Evolutionary conservation across 2,888 invertebrate species (phyloP), one percentile per base, ranked within the genome.

Genomic region (Morinoia aosen): DNA sequence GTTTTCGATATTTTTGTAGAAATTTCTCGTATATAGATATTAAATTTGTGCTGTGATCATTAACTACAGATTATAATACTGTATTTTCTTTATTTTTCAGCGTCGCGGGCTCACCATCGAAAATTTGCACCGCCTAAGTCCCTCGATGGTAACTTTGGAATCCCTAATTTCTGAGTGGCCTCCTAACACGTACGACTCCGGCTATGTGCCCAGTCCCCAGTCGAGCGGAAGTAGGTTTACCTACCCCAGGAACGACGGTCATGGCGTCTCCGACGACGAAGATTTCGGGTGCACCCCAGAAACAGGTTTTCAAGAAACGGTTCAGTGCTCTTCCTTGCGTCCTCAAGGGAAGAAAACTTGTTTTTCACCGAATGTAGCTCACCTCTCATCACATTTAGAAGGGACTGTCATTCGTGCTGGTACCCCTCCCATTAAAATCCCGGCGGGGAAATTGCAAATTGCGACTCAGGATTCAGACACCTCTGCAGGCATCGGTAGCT

Each of bases 151-250:
- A 12, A 95, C 95, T 39, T 64, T 95, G 19, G 61, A 95, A 39
- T 95, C 95, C 33, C 95, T 95, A 10, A 64, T 58, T 11, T 61
- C 61, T 11, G 61, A 95, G 48, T 95, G 95, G 95, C 95, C 95
- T 61, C 64, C 95, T n/a, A 95, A 95, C 64, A 95, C 95, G 16
- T 61, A 40, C 61, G 95, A 95, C 64, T 95, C 95, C 2, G 95
- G 95, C 8, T 95, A 95, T 48, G 95, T n/a, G 8, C 95, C 95
- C 40, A 95, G 95, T 39, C 95, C 95, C n/a, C 19, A 40, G 40
- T 48, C 95, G 39, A 61, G 56, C n/a, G 64, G n/a, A 25, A 40
- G 8, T 40, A 39, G 58, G 40, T 95, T 95, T 39, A 25, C 95
- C 61, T 95, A 95, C 40, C 14, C 93, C 25, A 14, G n/a, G 57